These are phyloP conservation scores for Alouatta palliata DNA, from an alignment of 2,113 vertebrate species.

Conservation along the genomic window DNA sequence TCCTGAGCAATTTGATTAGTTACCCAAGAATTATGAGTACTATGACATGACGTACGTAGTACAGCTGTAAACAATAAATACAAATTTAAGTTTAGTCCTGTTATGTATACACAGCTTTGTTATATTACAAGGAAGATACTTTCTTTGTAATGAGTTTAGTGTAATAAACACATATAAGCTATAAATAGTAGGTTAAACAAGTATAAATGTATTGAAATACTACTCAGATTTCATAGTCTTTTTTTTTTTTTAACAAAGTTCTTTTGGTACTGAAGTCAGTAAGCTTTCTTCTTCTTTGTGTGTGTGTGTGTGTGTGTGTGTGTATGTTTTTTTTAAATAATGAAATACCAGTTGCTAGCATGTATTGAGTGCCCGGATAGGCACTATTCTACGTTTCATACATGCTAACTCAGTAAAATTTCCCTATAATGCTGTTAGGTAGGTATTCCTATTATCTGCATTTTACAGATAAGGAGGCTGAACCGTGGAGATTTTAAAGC, in stretches of 20 bases:
- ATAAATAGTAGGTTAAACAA: background rate
- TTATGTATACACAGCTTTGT: background rate
- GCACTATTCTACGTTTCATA: background rate
- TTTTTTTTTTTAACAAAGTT: background rate
- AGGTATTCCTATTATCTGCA: background rate
- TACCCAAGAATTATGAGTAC: background rate
- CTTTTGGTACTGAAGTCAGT: background rate
- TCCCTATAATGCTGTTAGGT: background rate
- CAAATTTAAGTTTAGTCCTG: background rate
- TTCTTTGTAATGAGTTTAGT: background rate
- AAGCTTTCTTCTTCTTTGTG: background rate
- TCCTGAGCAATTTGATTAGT: background rate
- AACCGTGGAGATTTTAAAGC: background rate
- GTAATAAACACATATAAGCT: background rate
- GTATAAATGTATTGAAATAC: background rate
- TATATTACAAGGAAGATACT: background rate
- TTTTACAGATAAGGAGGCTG: slow-evolving; percentile 5
- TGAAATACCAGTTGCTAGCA: background rate
- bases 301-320: too few species aligned
- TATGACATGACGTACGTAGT: background rate
- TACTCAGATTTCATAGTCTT: background rate
- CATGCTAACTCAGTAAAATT: background rate
- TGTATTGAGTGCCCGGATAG: background rate
- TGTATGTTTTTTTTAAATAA: background rate
- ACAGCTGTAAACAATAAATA: background rate